phyloP scores from a whole-genome alignment of 2,113 vertebrate species.

The Morone saxatilis region DNA sequence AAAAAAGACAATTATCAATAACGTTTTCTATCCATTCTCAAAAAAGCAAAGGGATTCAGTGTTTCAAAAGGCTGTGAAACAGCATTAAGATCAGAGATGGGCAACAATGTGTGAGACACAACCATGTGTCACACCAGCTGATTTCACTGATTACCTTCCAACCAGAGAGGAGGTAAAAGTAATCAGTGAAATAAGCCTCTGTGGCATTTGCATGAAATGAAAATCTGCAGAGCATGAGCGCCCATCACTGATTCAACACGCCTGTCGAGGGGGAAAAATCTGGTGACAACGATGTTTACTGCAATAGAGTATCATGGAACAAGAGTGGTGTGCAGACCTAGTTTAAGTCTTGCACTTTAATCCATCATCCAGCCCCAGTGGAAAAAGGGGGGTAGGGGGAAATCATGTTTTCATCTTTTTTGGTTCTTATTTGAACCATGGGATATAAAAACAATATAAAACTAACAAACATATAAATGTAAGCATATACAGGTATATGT shows the following conservation, averaged over 20 bases:
- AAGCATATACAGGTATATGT: not conserved
- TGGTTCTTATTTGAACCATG: not conserved
- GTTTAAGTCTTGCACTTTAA: not conserved
- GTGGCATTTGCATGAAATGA: slow-evolving; percentile 58
- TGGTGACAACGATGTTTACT: slow-evolving; percentile 18
- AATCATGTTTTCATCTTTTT: not conserved
- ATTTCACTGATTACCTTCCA: slow-evolving; percentile 54
- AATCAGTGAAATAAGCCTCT: slow-evolving; percentile 56
- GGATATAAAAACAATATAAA: not conserved
- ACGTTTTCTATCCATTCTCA: not conserved
- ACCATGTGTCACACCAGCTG: slow-evolving; percentile 48
- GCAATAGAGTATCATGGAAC: slow-evolving; percentile 1
- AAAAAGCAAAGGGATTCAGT: not conserved
- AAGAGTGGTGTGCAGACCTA: not conserved
- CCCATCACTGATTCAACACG: slow-evolving; percentile 42
- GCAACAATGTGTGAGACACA: slow-evolving; percentile 27
- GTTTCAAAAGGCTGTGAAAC: slow-evolving; percentile 4
- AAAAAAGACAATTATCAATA: not conserved
- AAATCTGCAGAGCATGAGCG: slow-evolving; percentile 26
- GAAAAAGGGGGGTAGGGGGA: not conserved
- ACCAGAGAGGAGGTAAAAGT: slow-evolving; percentile 48
- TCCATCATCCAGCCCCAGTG: not conserved
- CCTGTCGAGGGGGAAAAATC: not conserved
- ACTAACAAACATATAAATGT: not conserved
- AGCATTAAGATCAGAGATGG: slow-evolving; percentile 15